Base-by-base conservation (phyloP, 2,888 invertebrate species). In the Callimorpha dominula region DNA sequence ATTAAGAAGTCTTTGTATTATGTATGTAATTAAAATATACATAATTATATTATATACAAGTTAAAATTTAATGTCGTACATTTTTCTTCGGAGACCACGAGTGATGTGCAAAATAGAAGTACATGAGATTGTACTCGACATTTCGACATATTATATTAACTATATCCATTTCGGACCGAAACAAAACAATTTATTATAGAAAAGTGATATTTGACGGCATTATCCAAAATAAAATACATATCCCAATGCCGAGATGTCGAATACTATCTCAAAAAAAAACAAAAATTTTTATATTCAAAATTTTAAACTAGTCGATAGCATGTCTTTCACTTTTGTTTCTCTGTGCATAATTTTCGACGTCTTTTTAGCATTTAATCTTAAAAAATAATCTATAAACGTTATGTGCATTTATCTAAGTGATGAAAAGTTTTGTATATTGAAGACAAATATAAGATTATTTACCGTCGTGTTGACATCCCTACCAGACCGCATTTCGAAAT, bases 21-120 rank as follows among this genome's bases (percentile, higher is more conserved):
- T 94, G 93, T 95, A 94, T 94, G 93, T 95, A 95, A 94, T 91
- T 93, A 89, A 95, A 94, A 92, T 95, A 95, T 95, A 95, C 94
- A 95, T 94, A 85, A 87, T 84, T 88, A 94, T 94, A 94, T 94
- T 95, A 95, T 94, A 95, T 95, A 95, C 95, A 95, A 92, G 93
- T 94, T 94, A 86, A 86, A 85, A 81, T 89, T 89, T 90, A 92
- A 92, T 92, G 92, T 94, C 95, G 91, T 94, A 93, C 92, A 89
- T 93, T 93, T 91, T 93, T 93, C 94, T 94, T 94, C 93, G 81
- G 89, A 92, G 93, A 94, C 93, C 94, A 94, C 90, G 86, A 90
- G 87, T 82, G 86, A 90, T 89, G 90, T 91, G 92, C 91, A 93
- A 92, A 92, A 90, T 91, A 91, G 86, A 81, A 88, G 84, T 85